These are phyloP conservation scores for Ctenoplectra terminalis DNA, from an alignment of 1,140 invertebrate species.

Conservation along the genomic window DNA sequence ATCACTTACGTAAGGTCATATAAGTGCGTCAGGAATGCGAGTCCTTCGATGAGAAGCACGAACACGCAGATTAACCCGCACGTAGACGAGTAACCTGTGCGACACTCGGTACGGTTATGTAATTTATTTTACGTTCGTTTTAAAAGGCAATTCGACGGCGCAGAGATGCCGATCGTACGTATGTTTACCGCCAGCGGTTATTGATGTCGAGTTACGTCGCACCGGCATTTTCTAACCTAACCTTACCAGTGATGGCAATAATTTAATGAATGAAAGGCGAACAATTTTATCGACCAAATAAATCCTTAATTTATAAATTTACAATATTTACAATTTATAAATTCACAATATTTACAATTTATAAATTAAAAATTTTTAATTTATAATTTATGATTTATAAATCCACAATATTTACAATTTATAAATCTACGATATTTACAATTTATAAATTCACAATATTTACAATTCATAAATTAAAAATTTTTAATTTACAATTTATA, in stretches of 20 bases:
- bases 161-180: constrained; percentile 30
- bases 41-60: constrained; percentile 24
- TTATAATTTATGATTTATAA: too few species aligned
- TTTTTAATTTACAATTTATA: too few species aligned
- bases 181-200: background rate
- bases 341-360: too few species aligned
- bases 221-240: background rate
- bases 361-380: too few species aligned
- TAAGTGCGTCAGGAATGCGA: constrained; percentile 49
- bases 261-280: constrained; percentile 33
- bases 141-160: constrained; percentile 42
- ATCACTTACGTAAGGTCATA: constrained; percentile 36
- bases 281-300: too few species aligned
- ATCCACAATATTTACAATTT: too few species aligned
- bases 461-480: too few species aligned
- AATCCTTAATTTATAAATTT: too few species aligned
- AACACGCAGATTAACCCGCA: constrained; percentile 7
- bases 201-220: background rate
- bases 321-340: too few species aligned
- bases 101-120: constrained; percentile 38
- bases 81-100: background rate
- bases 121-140: constrained; percentile 61
- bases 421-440: too few species aligned
- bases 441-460: too few species aligned
- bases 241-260: constrained; percentile 4